Evolutionary conservation across 2,113 vertebrate genomes (phyloP).

Genomic region (Ivindomyrus marchei): DNA sequence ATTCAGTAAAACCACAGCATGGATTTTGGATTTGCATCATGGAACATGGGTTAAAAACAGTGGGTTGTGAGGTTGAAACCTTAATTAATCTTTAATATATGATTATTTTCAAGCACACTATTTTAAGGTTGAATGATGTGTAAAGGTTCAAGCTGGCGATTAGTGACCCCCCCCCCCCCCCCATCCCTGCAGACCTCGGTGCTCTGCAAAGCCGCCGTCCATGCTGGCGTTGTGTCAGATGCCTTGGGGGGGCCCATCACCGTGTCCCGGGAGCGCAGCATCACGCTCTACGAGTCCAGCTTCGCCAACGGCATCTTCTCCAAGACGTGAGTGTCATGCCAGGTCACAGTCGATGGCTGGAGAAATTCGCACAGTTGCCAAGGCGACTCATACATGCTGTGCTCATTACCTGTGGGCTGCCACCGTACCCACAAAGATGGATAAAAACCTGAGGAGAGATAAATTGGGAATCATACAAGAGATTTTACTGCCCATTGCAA

Average conservation of each 20-base stretch:
- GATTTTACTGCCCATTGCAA: background rate
- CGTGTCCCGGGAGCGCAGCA: constrained; percentile 61
- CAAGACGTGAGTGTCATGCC: constrained; percentile 58
- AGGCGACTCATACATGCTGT: background rate
- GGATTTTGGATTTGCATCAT: background rate
- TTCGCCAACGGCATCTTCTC: constrained; percentile 74
- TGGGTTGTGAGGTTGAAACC: background rate
- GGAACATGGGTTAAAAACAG: background rate
- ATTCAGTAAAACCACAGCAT: background rate
- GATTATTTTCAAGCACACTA: background rate
- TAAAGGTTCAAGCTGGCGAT: background rate
- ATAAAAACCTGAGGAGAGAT: background rate
- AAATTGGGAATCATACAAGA: background rate
- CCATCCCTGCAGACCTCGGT: constrained; percentile 66
- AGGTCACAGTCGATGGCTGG: background rate
- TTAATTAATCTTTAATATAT: background rate
- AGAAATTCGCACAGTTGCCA: background rate
- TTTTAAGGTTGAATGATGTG: background rate
- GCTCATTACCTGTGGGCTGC: background rate
- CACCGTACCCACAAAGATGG: background rate
- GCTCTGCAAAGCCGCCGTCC: constrained; percentile 75
- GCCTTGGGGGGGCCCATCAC: constrained; percentile 63
- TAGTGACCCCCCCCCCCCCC: background rate
- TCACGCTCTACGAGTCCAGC: constrained; percentile 70
- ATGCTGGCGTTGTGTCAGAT: constrained; percentile 66